Conservation (phyloP, 2,113 vertebrate genomes). For the Todiramphus saurophagus region DNA sequence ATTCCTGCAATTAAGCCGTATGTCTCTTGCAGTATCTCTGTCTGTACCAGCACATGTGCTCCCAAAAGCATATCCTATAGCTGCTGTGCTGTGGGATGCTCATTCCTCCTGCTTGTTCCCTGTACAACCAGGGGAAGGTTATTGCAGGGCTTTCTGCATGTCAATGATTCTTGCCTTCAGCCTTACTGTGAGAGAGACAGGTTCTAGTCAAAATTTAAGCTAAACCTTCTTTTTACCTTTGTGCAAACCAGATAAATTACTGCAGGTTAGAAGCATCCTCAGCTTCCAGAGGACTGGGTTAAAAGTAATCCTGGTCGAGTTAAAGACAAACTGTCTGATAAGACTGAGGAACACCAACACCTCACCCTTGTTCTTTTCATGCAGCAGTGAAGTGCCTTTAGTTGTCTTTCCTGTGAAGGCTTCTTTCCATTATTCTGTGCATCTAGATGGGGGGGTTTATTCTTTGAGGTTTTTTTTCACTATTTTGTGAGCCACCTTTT, state of each 20-base stretch:
- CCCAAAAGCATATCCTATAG: background rate
- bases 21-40: background rate
- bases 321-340: background rate
- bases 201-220: background rate
- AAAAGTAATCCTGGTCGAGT: background rate
- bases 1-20: background rate
- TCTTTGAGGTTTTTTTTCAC: background rate
- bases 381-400: background rate
- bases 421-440: background rate
- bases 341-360: background rate
- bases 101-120: background rate
- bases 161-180: background rate
- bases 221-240: background rate
- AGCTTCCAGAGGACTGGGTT: background rate
- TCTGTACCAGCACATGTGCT: background rate
- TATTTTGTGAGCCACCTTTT: background rate
- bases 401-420: background rate
- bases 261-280: background rate
- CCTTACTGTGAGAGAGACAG: background rate
- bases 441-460: background rate
- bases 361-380: background rate
- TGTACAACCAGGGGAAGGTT: fast-evolving
- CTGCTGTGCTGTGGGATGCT: background rate
- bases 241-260: background rate
- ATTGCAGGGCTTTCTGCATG: background rate